These are phyloP conservation scores for Drosophila baimaii DNA, from an alignment of 1,140 invertebrate species.

Conservation along the genomic window DNA sequence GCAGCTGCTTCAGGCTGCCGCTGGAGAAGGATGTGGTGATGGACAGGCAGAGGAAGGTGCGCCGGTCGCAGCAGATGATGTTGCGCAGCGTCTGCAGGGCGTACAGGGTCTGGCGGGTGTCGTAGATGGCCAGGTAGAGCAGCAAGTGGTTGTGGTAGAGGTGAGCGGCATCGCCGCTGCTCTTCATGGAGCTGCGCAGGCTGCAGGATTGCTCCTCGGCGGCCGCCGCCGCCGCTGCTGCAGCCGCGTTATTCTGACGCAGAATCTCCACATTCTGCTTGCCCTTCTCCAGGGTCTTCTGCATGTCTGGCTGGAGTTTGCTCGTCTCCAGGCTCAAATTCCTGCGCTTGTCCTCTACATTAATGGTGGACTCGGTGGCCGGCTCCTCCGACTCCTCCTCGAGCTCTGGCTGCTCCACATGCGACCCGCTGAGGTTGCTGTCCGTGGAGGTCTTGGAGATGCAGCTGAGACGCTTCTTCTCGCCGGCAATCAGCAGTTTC, in stretches of 20 bases:
- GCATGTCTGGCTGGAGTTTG: constrained; percentile 69
- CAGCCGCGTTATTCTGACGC: constrained; percentile 70
- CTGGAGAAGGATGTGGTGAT: constrained; percentile 89
- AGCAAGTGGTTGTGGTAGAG: constrained; percentile 93
- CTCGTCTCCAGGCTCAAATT: constrained; percentile 75
- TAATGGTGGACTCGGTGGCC: constrained; percentile 60
- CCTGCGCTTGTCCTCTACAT: constrained; percentile 84
- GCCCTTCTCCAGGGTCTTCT: constrained; percentile 79
- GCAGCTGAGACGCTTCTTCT: constrained; percentile 81
- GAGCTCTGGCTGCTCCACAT: constrained; percentile 41
- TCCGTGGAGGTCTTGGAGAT: constrained; percentile 82
- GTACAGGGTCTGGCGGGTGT: constrained; percentile 91
- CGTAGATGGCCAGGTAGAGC: constrained; percentile 92
- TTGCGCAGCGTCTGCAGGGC: constrained; percentile 91
- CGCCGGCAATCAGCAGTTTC: constrained; percentile 56
- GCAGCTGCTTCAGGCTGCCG: constrained; percentile 85
- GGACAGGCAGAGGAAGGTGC: constrained; percentile 89
- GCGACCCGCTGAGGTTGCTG: constrained; percentile 72
- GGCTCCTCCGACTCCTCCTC: constrained; percentile 43
- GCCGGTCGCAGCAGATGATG: constrained; percentile 89
- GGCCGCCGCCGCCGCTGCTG: constrained; percentile 37
- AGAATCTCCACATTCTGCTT: constrained; percentile 83
- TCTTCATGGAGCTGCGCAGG: constrained; percentile 73
- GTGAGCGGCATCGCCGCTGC: constrained; percentile 85
- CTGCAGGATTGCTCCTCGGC: constrained; percentile 56